These are phyloP conservation scores for Anolis apletophallus DNA, from an alignment of 2,797 vertebrate species.

Conservation along the genomic window DNA sequence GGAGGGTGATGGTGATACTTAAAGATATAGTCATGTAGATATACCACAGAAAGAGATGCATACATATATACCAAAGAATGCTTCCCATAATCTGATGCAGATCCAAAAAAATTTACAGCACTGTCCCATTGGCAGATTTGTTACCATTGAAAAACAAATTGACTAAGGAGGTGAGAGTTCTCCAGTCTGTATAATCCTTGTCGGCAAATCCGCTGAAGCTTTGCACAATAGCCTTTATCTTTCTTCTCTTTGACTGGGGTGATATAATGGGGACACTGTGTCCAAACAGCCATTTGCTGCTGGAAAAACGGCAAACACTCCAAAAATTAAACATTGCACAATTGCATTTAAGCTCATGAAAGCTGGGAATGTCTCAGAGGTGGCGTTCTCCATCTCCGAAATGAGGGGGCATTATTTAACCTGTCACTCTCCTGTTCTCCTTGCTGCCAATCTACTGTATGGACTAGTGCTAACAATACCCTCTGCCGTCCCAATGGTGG, in stretches of 20 bases:
- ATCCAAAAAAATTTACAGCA: constrained; percentile 63
- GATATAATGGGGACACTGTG: constrained; percentile 71
- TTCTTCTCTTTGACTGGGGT: constrained; percentile 71
- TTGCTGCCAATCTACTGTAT: constrained; percentile 66
- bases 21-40: constrained; percentile 58
- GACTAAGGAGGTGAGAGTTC: constrained; percentile 69
- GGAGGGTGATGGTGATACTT: constrained; percentile 59
- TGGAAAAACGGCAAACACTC: constrained; percentile 75
- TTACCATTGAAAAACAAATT: constrained; percentile 73
- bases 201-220: constrained; percentile 69
- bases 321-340: constrained; percentile 73
- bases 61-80: constrained; percentile 2
- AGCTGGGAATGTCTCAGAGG: constrained; percentile 67
- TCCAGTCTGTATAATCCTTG: constrained; percentile 73
- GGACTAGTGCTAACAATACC: constrained; percentile 53
- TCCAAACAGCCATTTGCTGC: constrained; percentile 73
- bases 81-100: constrained; percentile 65
- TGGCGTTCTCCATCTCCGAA: constrained; percentile 66
- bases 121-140: constrained; percentile 65
- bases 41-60: constrained; percentile 7
- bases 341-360: constrained; percentile 69
- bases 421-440: constrained; percentile 66
- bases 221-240: constrained; percentile 71
- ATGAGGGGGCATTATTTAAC: constrained; percentile 65
- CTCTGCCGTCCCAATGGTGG: constrained; percentile 10